Evolutionary conservation across 2,888 invertebrate genomes (phyloP), one percentile per base, ranked within the genome.

Genomic region (Tetragonula carbonaria): DNA sequence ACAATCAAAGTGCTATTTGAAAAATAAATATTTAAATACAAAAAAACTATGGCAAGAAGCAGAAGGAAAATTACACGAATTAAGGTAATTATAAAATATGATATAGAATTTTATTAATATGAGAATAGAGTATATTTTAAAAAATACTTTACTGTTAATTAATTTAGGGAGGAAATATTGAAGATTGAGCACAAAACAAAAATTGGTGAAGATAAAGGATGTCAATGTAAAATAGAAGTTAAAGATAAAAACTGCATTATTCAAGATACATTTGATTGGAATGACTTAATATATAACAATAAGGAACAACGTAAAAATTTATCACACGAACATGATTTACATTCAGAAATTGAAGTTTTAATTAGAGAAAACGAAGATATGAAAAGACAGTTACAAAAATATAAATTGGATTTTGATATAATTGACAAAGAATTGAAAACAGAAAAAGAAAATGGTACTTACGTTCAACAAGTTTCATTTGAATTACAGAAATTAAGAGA

Each of bases 321-420:
- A 16, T 72, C 50, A 63, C 11, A 79, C 18, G 62, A 80, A 51
- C 59, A 79, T 13, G 77, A 83, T 21, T 73, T 85, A 8, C 78
- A 83, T 67, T 75, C 66, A 53, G 85, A 90, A 28, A 74, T 85
- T 53, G 82, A 86, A 50, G 80, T 65, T 14, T 65, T 88, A 68
- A 78, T 82, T 4, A 78, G 65, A 65, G 91, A 92, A 80, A 92
- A 90, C 53, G 86, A 90, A 38, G 88, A 91, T 77, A 87, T 92
- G 71, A 92, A 90, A 75, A 89, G 74, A 6, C 91, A 93, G 73
- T 78, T 93, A 33, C 72, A 88, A 63, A 87, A 90, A 63, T 91
- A 88, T 63, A 86, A 91, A 88, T 78, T 90, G 23, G 91, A 92
- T 79, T 85, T 93, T 67, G 91, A 92, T 51, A 85, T 91, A n/a